Conservation (phyloP, 2,797 vertebrate genomes). For the Adelosebastes latens region DNA sequence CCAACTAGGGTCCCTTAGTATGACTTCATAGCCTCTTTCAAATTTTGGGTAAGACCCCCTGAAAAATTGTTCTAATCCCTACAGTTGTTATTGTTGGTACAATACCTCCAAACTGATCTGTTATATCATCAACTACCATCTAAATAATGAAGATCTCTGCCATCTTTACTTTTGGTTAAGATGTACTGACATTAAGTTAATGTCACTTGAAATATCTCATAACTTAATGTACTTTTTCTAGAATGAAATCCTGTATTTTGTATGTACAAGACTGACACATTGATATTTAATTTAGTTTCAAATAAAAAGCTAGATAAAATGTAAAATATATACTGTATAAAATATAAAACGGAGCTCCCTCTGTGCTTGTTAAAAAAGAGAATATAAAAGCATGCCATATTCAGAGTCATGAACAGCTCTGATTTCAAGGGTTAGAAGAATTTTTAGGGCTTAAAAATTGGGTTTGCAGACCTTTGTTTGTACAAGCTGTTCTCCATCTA, state of each 20-base stretch:
- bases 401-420: not conserved
- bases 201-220: not conserved
- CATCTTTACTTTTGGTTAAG: not conserved
- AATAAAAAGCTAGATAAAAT: not conserved
- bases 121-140: fast-evolving
- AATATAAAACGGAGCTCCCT: not conserved
- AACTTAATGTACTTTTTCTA: not conserved
- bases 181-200: not conserved
- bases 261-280: not conserved
- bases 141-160: not conserved
- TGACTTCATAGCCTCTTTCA: not conserved
- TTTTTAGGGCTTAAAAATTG: not conserved
- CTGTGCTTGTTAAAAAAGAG: not conserved
- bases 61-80: fast-evolving
- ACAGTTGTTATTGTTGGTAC: not conserved
- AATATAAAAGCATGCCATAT: not conserved
- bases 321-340: not conserved
- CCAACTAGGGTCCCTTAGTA: not conserved
- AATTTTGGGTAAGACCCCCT: not conserved
- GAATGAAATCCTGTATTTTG: not conserved
- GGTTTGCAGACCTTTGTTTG: not conserved
- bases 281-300: not conserved
- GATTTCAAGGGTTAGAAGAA: not conserved
- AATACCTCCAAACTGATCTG: fast-evolving
- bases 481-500: not conserved